Evolutionary conservation across 2,113 vertebrate genomes (phyloP).

Genomic region (Phrynocephalus versicolor): DNA sequence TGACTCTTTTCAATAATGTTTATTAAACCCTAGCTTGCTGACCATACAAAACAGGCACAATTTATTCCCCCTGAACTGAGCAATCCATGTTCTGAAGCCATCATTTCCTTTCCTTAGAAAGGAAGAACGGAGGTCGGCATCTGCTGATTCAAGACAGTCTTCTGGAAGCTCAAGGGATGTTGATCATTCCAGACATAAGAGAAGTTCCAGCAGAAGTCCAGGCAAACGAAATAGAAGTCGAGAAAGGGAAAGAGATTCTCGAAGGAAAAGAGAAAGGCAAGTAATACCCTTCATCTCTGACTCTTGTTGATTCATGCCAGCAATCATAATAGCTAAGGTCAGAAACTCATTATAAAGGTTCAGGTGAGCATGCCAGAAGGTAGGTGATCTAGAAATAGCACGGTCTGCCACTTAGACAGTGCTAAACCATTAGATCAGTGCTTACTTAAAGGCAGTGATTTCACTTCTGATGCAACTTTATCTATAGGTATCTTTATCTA

Average conservation of each 20-base stretch:
- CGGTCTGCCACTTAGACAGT: neutral
- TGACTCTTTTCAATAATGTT: neutral
- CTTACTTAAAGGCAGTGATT: neutral
- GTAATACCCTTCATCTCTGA: neutral
- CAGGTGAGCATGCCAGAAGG: neutral
- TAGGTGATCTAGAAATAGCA: neutral
- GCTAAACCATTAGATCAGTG: neutral
- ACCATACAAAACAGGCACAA: neutral
- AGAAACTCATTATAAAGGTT: neutral
- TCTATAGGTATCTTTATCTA: too few relatives aligned
- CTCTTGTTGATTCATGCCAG: neutral
- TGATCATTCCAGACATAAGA: conserved; percentile 66
- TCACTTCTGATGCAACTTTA: neutral
- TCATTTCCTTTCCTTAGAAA: conserved; percentile 47
- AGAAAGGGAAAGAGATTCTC: conserved; percentile 73
- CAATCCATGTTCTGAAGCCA: neutral
- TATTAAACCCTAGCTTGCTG: neutral
- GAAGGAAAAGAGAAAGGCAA: conserved; percentile 76
- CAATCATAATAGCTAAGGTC: too few relatives aligned
- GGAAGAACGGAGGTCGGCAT: conserved; percentile 78
- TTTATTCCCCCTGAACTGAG: neutral
- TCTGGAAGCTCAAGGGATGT: conserved; percentile 71
- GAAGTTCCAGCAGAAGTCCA: conserved; percentile 77
- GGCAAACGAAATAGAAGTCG: conserved; percentile 71
- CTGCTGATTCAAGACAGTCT: conserved; percentile 81